Base-by-base conservation (phyloP, 1,140 invertebrate species). In the Spodoptera frugiperda region DNA sequence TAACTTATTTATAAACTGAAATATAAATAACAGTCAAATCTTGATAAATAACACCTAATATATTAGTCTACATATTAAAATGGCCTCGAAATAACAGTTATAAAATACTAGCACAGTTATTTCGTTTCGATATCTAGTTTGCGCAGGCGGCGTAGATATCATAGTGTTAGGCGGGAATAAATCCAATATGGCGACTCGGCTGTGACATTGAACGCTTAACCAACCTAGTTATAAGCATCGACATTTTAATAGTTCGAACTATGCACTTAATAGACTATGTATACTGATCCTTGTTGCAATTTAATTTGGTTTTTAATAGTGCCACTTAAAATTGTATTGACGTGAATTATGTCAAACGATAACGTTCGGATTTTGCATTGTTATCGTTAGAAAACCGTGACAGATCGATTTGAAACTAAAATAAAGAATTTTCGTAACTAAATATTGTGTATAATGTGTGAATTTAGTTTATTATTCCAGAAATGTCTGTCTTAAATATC, bases 121-220 rank as follows among this genome's bases (percentile, higher is more conserved):
- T 67, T 67, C 12, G 14, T 67, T 12, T 65, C 17, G 21, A 48
- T 48, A 63, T 63, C 59, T 63, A 67, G 49, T 10, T 12, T 71
- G 67, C 67, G 48, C 67, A 70, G 67, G 67, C 48, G 67, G 53
- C 25, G 51, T 70, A 72, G 57, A 57, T 72, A 57, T 55, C 71
- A 55, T n/a, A 61, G 49, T 46, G 78, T 76, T 76, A 76, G 63
- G 67, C 75, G 70, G 71, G 76, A 76, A 76, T 49, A 79, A 77
- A 77, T 77, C n/a, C 80, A 84, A 84, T 46, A 84, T 84, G 82
- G 82, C 82, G 59, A 53, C 73, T 46, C 33, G 44, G n/a, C 70
- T 33, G 78, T 82, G 78, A 83, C 81, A 83, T 83, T 83, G 81
- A 83, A 77, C 79, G 81, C 80, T 82, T 74, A n/a, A 14, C 57